These are phyloP conservation scores for Agriopis marginaria DNA, from an alignment of 2,888 invertebrate genomes.

Conservation along the genomic window DNA sequence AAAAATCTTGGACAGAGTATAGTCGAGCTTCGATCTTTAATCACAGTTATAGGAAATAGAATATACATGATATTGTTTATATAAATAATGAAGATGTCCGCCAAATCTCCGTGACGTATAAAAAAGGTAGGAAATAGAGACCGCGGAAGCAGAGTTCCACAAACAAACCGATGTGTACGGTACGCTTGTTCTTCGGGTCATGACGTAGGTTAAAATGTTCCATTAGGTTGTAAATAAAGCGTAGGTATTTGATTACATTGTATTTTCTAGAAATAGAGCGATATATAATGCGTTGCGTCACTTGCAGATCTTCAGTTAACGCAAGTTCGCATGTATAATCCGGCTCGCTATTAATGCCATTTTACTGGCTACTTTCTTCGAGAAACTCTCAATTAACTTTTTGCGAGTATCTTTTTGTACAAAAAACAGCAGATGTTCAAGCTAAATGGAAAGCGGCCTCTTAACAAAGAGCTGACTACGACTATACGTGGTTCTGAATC, in stretches of 20 bases:
- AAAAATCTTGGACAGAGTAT: background rate
- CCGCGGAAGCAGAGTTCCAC: constrained; percentile 38
- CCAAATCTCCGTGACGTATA: constrained; percentile 24
- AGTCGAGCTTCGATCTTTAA: background rate
- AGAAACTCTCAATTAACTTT: constrained; percentile 19
- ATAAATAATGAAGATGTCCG: constrained; percentile 21
- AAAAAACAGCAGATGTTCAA: constrained; percentile 21
- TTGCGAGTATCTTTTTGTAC: constrained; percentile 21
- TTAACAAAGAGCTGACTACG: constrained; percentile 6
- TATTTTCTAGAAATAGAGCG: constrained; percentile 25
- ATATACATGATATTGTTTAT: background rate
- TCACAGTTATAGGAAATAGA: constrained; percentile 21
- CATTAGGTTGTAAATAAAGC: constrained; percentile 49
- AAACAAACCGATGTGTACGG: constrained; percentile 36
- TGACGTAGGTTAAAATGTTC: constrained; percentile 47
- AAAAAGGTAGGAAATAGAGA: constrained; percentile 36
- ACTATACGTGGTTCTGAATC: constrained; percentile 8
- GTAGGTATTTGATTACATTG: constrained; percentile 31
- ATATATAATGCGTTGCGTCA: constrained; percentile 26
- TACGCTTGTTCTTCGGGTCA: constrained; percentile 26
- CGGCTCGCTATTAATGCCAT: background rate
- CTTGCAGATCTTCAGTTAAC: constrained; percentile 5
- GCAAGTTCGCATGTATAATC: constrained; percentile 3
- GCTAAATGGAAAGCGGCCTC: constrained; percentile 18
- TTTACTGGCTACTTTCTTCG: constrained; percentile 13